These are phyloP conservation scores for Aplochiton taeniatus DNA, from an alignment of 2,797 vertebrate genomes.

Conservation along the genomic window DNA sequence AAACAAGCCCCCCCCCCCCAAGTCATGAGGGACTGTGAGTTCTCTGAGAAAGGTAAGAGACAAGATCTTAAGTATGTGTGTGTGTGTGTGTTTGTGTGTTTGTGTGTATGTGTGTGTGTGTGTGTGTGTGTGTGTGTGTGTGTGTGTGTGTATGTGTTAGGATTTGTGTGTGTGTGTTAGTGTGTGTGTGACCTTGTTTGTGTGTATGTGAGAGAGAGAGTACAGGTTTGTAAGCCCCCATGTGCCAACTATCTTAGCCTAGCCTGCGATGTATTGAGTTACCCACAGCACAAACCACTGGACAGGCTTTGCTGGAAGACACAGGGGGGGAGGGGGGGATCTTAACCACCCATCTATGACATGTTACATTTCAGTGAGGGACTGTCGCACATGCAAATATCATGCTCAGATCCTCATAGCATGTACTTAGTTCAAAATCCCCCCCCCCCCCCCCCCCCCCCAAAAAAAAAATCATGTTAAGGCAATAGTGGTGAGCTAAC, in stretches of 20 bases:
- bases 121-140: neutral
- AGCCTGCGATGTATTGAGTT: too few species aligned
- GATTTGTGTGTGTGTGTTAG: neutral
- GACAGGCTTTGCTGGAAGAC: neutral
- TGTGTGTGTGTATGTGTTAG: neutral
- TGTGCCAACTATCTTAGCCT: too few species aligned
- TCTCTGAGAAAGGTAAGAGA: conserved; percentile 69
- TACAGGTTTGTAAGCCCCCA: too few species aligned
- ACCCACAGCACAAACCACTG: neutral
- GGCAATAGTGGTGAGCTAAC: neutral
- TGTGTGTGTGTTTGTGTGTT: neutral
- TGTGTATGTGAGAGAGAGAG: neutral
- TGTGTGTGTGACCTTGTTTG: neutral
- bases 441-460: too few species aligned
- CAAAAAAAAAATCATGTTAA: too few species aligned
- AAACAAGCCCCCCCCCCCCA: conserved; percentile 21
- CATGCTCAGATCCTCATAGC: too few species aligned
- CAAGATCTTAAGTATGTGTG: neutral
- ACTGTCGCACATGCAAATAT: too few species aligned
- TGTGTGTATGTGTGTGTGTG: neutral
- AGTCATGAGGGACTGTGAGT: conserved; percentile 51
- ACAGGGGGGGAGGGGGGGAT: neutral
- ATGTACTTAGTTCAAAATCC: too few species aligned
- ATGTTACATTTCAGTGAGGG: too few species aligned
- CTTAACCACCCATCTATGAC: too few species aligned